Base-by-base conservation (phyloP, 2,113 vertebrate species). In the Cheirogaleus medius region DNA sequence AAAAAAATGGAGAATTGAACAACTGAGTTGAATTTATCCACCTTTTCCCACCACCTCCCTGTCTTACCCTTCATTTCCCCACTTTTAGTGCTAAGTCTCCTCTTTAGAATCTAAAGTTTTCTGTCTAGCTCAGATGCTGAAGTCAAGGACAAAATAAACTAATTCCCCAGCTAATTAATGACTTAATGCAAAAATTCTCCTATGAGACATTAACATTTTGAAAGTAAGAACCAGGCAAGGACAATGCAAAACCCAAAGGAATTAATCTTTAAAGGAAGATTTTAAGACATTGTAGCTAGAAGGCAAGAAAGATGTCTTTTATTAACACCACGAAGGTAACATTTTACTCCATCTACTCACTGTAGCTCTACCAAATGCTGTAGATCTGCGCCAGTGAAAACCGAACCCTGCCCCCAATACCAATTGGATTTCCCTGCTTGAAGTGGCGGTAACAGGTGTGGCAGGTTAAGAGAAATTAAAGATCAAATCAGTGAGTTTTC, bases 141-240 rank as follows among this genome's bases (percentile, higher is more conserved):
- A 92, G 63, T 63, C 37, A 71, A 56, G 44, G 32, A 85, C 77
- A 88, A 87, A 91, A 89, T 52, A 47, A 71, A 87, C 3, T 0
- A 69, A 69, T 32, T 58, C 78, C 66, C 32, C 69, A 27, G 54
- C 87, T n/a, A 60, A 39, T 87, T 76, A 88, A 97, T 17, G 84
- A 90, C 94, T 95, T 74, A 58, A 56, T 34, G 52, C 77, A 34
- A 88, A 92, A 58, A 74, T 42, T 74, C 80, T 97, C 87, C 80
- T 25, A 10, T 0, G 42, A 92, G 73, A 58, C 66, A 47, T 54
- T 52, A 81, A 66, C 78, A 83, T 71, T 92, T 90, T 90, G 89
- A 97, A 96, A 87, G 74, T 44, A 87, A 93, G 90, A 96, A 87
- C 14, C 18, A 47, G 42, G 77, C 87, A 93, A 91, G 49, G 54